Percentiles rank a stretch among this genome's conserved stretches.
Conservation (phyloP, 2,888 invertebrate species). For the Drosophila neonasuta region DNA sequence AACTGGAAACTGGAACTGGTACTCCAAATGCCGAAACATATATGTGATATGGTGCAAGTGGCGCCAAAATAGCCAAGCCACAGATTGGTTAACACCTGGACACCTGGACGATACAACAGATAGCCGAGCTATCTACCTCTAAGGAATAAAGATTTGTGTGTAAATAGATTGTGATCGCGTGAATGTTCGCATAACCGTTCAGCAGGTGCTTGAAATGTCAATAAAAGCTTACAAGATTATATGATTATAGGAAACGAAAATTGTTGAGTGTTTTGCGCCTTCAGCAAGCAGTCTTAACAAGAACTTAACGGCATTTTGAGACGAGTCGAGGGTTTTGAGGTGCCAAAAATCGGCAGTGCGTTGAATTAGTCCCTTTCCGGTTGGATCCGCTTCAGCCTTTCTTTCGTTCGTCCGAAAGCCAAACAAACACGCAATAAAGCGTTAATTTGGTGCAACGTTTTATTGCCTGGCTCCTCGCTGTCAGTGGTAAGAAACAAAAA, state of each 20-base stretch:
- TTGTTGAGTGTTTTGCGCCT: slow-evolving; percentile 32
- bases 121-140: slow-evolving; percentile 68
- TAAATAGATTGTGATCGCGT: slow-evolving; percentile 67
- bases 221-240: slow-evolving; percentile 65
- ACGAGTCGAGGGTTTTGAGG: slow-evolving; percentile 12
- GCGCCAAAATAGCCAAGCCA: slow-evolving; percentile 67
- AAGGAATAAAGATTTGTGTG: slow-evolving; percentile 52
- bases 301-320: slow-evolving; percentile 60
- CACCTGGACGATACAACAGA: slow-evolving; percentile 20
- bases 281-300: slow-evolving; percentile 58
- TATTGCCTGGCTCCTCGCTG: slow-evolving; percentile 47
- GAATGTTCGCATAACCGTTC: slow-evolving; percentile 2
- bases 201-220: slow-evolving; percentile 68
- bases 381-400: slow-evolving; percentile 17
- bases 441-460: slow-evolving; percentile 71
- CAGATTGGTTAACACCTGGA: slow-evolving; percentile 49
- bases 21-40: slow-evolving; percentile 41
- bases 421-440: slow-evolving; percentile 74
- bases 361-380: slow-evolving; percentile 39
- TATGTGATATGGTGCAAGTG: slow-evolving; percentile 68
- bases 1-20: slow-evolving; percentile 38
- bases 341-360: slow-evolving; percentile 37
- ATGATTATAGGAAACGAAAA: slow-evolving; percentile 33
- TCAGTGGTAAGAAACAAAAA: slow-evolving; percentile 2
- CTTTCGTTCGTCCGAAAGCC: slow-evolving; percentile 31